Evolutionary conservation across 1,140 invertebrate species (phyloP).

Genomic region (Phocides pigmalion): DNA sequence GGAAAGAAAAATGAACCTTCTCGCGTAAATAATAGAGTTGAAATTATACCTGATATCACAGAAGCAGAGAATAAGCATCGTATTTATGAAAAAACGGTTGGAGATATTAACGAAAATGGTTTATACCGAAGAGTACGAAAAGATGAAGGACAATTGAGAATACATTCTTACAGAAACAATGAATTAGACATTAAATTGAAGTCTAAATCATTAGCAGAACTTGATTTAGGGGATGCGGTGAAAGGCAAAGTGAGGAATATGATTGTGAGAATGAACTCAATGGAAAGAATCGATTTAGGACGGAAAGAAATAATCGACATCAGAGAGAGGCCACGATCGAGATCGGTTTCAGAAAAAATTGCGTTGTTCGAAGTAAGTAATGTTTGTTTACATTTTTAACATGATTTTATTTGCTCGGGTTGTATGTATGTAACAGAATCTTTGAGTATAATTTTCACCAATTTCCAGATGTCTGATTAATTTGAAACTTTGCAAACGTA

Average conservation of each 20-base stretch:
- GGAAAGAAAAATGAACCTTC: background rate
- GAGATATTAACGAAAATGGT: constrained; percentile 13
- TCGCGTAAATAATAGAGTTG: background rate
- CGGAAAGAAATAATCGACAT: constrained; percentile 44
- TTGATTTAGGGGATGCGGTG: constrained; percentile 54
- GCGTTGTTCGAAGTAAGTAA: constrained; percentile 67
- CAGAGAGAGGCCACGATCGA: constrained; percentile 52
- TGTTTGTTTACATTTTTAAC: background rate
- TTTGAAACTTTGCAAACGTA: too few species aligned
- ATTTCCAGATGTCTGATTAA: too few species aligned
- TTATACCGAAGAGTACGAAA: constrained; percentile 17
- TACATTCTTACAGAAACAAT: constrained; percentile 28
- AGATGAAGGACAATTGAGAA: constrained; percentile 8
- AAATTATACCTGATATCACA: constrained; percentile 7
- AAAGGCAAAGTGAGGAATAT: constrained; percentile 60
- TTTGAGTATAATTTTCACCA: too few species aligned
- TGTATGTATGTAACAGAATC: too few species aligned
- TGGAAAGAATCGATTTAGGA: constrained; percentile 43
- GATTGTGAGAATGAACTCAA: constrained; percentile 60
- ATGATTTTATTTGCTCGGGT: too few species aligned
- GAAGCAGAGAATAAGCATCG: constrained; percentile 9
- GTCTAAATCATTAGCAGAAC: constrained; percentile 54
- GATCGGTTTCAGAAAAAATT: constrained; percentile 61
- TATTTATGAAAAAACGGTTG: constrained; percentile 8
- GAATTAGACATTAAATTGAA: constrained; percentile 41